Conservation (phyloP, 2,888 invertebrate species). For the Noctua janthina region DNA sequence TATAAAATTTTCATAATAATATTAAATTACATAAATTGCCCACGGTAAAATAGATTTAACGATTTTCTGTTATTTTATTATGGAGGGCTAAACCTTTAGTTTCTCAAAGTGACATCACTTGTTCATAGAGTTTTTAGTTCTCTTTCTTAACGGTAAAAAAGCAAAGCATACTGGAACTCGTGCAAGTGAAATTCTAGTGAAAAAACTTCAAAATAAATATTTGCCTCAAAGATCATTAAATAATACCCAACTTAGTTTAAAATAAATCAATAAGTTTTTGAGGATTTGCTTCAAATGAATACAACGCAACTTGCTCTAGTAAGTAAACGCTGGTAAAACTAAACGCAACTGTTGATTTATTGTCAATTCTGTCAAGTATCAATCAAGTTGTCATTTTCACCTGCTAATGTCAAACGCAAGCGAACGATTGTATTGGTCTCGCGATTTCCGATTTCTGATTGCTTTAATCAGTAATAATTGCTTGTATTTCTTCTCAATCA, state of each 20-base stretch:
- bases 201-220: neutral
- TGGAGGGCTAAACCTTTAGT: neutral
- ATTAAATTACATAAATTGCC: fast-evolving
- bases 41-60: neutral
- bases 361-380: constrained; percentile 4
- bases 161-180: constrained; percentile 43
- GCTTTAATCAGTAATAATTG: constrained; percentile 45
- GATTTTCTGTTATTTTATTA: neutral
- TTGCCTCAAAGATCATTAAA: neutral
- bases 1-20: too few species aligned
- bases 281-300: neutral
- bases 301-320: neutral
- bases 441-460: constrained; percentile 26
- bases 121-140: constrained; percentile 51
- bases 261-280: neutral
- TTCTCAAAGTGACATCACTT: constrained; percentile 41
- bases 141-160: constrained; percentile 62
- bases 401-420: too few species aligned
- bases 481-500: constrained; percentile 24
- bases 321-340: neutral
- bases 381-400: constrained; percentile 12
- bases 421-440: constrained; percentile 1
- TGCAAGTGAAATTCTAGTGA: neutral
- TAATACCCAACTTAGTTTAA: neutral
- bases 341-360: constrained; percentile 23